phyloP scores from a whole-genome alignment of 2,797 vertebrate species.

The Labeo calbasu region DNA sequence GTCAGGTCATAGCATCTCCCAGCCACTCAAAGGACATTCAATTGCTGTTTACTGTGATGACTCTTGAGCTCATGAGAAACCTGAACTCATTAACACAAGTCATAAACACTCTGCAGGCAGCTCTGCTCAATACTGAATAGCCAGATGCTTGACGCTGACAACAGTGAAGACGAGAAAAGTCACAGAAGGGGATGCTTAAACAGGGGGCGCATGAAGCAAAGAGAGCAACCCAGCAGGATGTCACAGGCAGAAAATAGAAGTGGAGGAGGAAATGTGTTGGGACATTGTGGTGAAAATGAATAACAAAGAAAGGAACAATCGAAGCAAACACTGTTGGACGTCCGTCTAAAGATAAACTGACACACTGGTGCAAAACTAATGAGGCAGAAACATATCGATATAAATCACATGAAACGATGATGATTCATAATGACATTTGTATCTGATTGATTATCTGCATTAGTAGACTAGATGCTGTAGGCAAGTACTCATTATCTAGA shows the following conservation, averaged over 20 bases:
- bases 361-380: conserved; percentile 2
- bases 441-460: conserved; percentile 44
- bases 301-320: not conserved
- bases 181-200: not conserved
- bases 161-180: not conserved
- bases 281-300: conserved; percentile 34
- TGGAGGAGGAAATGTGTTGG: conserved; percentile 4
- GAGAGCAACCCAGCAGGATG: not conserved
- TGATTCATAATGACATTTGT: conserved; percentile 1
- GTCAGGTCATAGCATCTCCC: not conserved
- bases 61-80: conserved; percentile 9
- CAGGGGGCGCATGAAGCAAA: not conserved
- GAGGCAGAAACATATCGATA: conserved; percentile 17
- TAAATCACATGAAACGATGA: not conserved
- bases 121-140: not conserved
- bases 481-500: conserved; percentile 2
- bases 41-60: not conserved
- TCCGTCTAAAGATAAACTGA: not conserved
- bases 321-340: conserved; percentile 20
- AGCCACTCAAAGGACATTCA: not conserved
- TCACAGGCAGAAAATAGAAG: not conserved
- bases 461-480: conserved; percentile 6
- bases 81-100: conserved; percentile 11
- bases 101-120: conserved; percentile 1
- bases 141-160: not conserved